A percentile compares a stretch with the other conserved stretches of the same genome.
Evolutionary conservation across 2,797 vertebrate genomes (phyloP).

Genomic region (Anabas testudineus): DNA sequence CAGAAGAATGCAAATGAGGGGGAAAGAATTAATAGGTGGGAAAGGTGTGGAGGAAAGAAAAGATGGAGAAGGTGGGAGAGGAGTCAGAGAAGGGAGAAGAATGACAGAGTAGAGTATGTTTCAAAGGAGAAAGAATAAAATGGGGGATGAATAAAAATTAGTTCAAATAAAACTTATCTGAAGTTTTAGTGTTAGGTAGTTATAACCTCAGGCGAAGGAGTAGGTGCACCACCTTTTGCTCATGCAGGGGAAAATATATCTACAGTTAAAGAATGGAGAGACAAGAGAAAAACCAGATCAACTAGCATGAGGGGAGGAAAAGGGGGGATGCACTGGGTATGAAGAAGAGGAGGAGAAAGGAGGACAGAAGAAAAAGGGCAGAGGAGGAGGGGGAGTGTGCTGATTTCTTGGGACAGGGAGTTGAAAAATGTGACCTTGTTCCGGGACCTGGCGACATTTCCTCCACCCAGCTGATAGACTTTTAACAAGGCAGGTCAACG

Average conservation of each 20-base stretch:
- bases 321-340: background rate
- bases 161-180: too few species aligned
- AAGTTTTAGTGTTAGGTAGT: too few species aligned
- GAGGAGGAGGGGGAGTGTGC: conserved; percentile 20
- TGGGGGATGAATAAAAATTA: too few species aligned
- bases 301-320: background rate
- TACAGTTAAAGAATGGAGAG: background rate
- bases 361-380: conserved; percentile 16
- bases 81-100: background rate
- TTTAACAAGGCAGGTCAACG: conserved; percentile 71
- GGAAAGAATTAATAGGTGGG: too few species aligned
- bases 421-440: conserved; percentile 80
- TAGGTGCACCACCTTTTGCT: too few species aligned
- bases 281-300: too few species aligned
- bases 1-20: background rate
- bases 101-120: too few species aligned
- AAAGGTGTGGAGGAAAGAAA: background rate
- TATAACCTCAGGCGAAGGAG: too few species aligned
- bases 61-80: too few species aligned
- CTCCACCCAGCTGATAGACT: conserved; percentile 70
- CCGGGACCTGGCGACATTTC: conserved; percentile 77
- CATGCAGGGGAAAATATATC: too few species aligned
- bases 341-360: conserved; percentile 12
- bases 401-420: conserved; percentile 37
- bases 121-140: too few species aligned